Base-by-base conservation (phyloP, 1,140 invertebrate genomes). In the Andricus grossulariae region DNA sequence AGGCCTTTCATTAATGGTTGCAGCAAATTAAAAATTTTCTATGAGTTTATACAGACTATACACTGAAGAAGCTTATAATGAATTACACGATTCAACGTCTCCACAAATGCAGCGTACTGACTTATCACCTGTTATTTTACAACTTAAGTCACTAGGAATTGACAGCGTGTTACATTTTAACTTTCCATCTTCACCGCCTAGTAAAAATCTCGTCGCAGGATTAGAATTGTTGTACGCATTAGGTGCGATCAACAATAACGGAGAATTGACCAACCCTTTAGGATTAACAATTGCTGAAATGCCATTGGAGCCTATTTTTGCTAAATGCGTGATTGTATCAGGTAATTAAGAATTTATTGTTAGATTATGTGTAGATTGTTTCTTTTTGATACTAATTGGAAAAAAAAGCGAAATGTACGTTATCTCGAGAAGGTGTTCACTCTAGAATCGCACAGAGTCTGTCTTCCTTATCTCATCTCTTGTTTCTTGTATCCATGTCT, bases 51-150 rank as follows among this genome's bases (percentile, higher is more conserved):
- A 32, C 80, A 95, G 96, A 80, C 88, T 97, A 1, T 97, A 96
- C 85, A 94, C 94, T 16, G 97, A 99, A 90, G 91, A 93, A 78
- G 95, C 96, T 39, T 98, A 93, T 87, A 88, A 94, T 1, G 94
- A 95, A 74, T 86, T 99, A 11, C 89, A 93, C 0, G 88, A 92
- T 0, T 92, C 93, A 19, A 96, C 96, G 0, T 94, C 97, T 6
- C 98, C 98, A 0, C 98, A 99, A 92, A 98, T 99, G 94, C 96
- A 97, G 82, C 89, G 99, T 32, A 96, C 94, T 70, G 97, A 98
- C 87, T 91, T 99, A 70, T 95, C 97, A 11, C 93, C 94, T 2
- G 95, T 96, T 4, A 93, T 99, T 57, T 89, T 99, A 3, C 97
- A 98, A 88, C 88, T 99, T 11, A 99, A 99, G 92, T 97, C 98